Evolutionary conservation across 2,797 vertebrate species (phyloP), one percentile per base, ranked within the genome.

Genomic region (Pteropus rufus): DNA sequence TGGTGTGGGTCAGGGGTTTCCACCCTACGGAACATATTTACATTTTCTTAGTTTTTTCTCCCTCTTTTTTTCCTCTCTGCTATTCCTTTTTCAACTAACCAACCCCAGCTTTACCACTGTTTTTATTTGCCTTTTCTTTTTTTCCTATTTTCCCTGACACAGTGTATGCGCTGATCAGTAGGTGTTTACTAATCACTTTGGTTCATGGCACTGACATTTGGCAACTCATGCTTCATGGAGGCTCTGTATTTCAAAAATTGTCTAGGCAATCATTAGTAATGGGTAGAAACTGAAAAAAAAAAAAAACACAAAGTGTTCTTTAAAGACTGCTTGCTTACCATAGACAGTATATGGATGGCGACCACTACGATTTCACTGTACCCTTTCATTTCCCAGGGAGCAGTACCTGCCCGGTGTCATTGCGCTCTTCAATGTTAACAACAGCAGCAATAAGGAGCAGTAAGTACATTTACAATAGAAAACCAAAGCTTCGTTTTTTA

Each of bases 401-500:
- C 83, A 81, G 5, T 91, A 83, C 87, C 92, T 98, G 96, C 83
- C 98, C 1, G 98, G 97, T 82, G 56, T 98, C 5, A 98, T 98
- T 96, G 97, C 97, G 95, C 88, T 98, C 84, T 99, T 99, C 96
- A 99, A 99, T 85, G 76, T 98, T 95, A 99, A 99, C 98, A 99
- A 99, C 98, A 99, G 99, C 98, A 99, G 99, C 98, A 99, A 99
- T 98, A 99, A 99, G 65, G 99, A 99, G 0, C 99, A 98, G 99
- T 99, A 98, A 99, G 99, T 99, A 98, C 31, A 36, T 58, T 64
- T 87, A 93, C 79, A 80, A 67, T 84, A 83, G 82, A 89, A 96
- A 62, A 36, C 14, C 8, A 96, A 44, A 92, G 18, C 84, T 70
- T 29, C 29, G 67, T 46, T 87, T 56, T 12, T 83, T 26, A 36